Base-by-base conservation (phyloP, 1,140 invertebrate genomes). In the Holotrichia oblita region DNA sequence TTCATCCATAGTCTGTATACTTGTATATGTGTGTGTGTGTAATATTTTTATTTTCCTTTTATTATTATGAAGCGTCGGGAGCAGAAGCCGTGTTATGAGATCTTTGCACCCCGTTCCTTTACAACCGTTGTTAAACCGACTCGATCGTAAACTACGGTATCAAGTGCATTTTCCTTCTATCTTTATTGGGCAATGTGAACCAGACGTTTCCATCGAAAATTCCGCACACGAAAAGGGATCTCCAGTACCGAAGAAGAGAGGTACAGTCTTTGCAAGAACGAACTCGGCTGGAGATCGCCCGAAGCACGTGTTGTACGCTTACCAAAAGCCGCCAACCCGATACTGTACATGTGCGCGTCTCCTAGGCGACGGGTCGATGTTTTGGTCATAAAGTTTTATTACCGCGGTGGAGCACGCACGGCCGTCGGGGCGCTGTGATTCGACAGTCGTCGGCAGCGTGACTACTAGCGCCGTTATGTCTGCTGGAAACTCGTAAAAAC, bases 331-430 rank as follows among this genome's bases (percentile, higher is more conserved):
- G 41, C 73, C 73, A 44, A 44, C 20, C 73, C 9, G 72, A 22
- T 78, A 83, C 59, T 83, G 83, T 85, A 84, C 85, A 81, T 77
- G 81, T 86, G 85, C 84, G 84, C 85, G 85, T 86, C 83, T 78
- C 83, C 83, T 77, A 79, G 82, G 84, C 83, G 81, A 87, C 85
- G 85, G 86, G 85, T 87, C 86, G 86, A 87, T 87, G 86, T 83
- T 84, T 83, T 81, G 83, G 83, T 83, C 85, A 84, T 87, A 87
- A 87, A 87, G 84, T 87, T 87, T 87, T 87, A 87, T 86, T 85
- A 85, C 81, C 82, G 80, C 78, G 82, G 81, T 83, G 85, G 77
- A 80, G 81, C 81, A 83, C 82, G 84, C 83, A 84, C 83, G 84
- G 80, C 75, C 83, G 82, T 82, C 83, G 80, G 83, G 77, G 77